phyloP scores from a whole-genome alignment of 1,140 invertebrate species.

The Zaprionus inermis region DNA sequence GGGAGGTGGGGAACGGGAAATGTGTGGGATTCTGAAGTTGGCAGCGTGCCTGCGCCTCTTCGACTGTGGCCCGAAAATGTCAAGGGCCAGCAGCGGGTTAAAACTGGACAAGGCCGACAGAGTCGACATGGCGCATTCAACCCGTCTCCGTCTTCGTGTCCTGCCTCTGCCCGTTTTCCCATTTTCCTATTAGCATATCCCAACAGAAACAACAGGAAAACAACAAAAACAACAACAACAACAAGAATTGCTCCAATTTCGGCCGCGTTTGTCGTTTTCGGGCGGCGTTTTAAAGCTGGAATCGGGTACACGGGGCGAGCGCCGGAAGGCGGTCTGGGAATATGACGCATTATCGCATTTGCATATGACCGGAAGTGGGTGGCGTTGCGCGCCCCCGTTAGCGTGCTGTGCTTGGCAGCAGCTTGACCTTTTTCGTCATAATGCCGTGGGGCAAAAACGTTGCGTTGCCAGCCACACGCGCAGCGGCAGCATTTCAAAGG shows the following conservation, averaged over 20 bases:
- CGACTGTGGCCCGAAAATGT: constrained; percentile 56
- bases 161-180: constrained; percentile 2
- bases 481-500: neutral
- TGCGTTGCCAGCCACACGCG: constrained; percentile 19
- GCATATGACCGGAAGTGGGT: constrained; percentile 37
- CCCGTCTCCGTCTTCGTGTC: neutral
- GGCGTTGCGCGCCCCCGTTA: too few relatives aligned
- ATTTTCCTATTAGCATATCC: constrained; percentile 61
- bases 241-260: constrained; percentile 65
- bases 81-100: constrained; percentile 55
- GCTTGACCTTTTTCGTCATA: constrained; percentile 37
- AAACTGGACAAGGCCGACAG: constrained; percentile 43
- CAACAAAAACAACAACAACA: neutral
- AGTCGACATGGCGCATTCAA: neutral
- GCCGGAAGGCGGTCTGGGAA: constrained; percentile 7
- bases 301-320: neutral
- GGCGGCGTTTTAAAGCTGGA: constrained; percentile 38
- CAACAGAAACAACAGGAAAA: constrained; percentile 15
- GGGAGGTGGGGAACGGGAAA: neutral
- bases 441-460: constrained; percentile 9
- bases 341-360: constrained; percentile 47
- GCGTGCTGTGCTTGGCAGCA: constrained; percentile 2
- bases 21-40: constrained; percentile 7
- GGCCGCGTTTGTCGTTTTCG: constrained; percentile 56
- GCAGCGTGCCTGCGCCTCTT: neutral